Percentiles rank a stretch among this genome's conserved stretches.
Evolutionary conservation across 2,797 vertebrate genomes (phyloP).

Genomic region (Macrochelys suwanniensis): DNA sequence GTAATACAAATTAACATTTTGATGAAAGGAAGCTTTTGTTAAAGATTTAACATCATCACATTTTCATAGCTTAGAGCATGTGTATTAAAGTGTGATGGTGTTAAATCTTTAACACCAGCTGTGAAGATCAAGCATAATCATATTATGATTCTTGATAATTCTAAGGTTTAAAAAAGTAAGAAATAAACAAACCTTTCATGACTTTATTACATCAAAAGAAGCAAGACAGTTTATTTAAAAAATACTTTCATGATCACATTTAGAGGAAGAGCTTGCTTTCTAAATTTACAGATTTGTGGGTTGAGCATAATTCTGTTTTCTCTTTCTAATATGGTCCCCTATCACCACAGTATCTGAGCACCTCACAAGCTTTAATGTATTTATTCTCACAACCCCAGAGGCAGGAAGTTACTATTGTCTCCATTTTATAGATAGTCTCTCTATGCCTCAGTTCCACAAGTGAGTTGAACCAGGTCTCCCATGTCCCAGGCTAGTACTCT

Average conservation of each 20-base stretch:
- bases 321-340: background rate
- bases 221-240: no score
- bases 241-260: accelerated
- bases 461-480: background rate
- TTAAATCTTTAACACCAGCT: background rate
- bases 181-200: background rate
- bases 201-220: background rate
- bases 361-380: background rate
- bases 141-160: accelerated
- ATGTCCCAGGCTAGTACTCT: background rate
- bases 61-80: background rate
- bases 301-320: background rate
- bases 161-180: background rate
- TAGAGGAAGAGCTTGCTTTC: background rate
- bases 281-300: accelerated
- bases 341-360: background rate
- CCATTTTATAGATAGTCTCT: background rate
- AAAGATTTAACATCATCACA: background rate
- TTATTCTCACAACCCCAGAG: background rate
- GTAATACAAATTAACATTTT: background rate
- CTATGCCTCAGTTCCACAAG: background rate
- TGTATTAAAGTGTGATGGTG: background rate
- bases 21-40: background rate
- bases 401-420: background rate
- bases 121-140: background rate